Evolutionary conservation across 2,113 vertebrate species (phyloP).

Genomic region (Tamias sibiricus): DNA sequence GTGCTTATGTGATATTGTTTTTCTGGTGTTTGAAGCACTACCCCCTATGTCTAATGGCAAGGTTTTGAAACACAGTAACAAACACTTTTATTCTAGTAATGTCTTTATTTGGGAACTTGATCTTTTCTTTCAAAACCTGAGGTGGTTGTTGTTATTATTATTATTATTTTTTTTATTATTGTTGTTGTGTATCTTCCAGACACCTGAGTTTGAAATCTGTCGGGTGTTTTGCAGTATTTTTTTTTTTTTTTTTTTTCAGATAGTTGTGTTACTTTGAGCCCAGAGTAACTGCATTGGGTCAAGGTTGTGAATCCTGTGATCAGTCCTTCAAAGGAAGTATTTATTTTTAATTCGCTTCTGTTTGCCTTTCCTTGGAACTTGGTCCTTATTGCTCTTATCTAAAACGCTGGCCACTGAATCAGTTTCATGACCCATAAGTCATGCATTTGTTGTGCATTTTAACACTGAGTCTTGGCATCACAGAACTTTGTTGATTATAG

Average conservation of each 20-base stretch:
- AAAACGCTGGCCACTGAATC: neutral
- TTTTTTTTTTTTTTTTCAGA: constrained; percentile 44
- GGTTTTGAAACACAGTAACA: neutral
- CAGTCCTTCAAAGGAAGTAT: constrained; percentile 43
- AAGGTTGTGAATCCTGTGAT: neutral
- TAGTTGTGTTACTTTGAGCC: neutral
- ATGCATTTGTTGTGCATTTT: neutral
- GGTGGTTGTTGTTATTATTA: no score
- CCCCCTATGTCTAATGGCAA: neutral
- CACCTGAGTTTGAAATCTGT: neutral
- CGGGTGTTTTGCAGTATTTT: constrained; percentile 38
- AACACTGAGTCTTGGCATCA: neutral
- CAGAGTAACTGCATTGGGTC: neutral
- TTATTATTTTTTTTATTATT: neutral
- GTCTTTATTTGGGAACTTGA: neutral
- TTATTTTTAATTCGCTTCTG: constrained; percentile 69
- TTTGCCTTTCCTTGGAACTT: neutral
- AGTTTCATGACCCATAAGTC: neutral
- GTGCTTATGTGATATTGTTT: neutral
- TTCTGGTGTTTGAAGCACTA: neutral
- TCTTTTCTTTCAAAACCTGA: constrained; percentile 5
- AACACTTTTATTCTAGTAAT: constrained; percentile 20
- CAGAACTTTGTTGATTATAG: neutral
- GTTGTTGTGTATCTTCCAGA: neutral
- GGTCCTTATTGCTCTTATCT: neutral